Evolutionary conservation across 2,113 vertebrate species (phyloP), one percentile per base, ranked within the genome.

Genomic region (Pedionomus torquatus): DNA sequence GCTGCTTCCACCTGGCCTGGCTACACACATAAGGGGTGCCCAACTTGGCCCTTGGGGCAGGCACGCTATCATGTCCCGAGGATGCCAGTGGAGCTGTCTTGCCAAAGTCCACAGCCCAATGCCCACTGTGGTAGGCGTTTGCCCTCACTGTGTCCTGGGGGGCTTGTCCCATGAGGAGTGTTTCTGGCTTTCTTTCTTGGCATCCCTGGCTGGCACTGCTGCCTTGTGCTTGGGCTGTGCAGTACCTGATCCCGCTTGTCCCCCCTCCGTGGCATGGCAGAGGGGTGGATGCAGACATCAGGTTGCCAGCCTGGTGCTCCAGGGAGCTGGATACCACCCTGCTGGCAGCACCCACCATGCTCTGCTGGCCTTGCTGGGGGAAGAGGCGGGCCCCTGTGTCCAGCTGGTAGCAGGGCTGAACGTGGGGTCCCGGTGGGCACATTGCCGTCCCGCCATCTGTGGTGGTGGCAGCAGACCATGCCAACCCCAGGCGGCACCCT

Each of bases 401-500:
- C 17, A 31, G 43, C 31, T 2, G 2, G 23, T 31, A 20, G 25
- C 52, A 30, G 52, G 43, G 24, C 41, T 7, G 1, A 43, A 24
- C 0, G 0, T 41, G n/a, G 39, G 44, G 11, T 37, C 31, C 10
- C 10, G 12, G 21, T 31, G 12, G 80, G 26, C 18, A 4, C 17
- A 4, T 2, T 1, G 0, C 5, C 43, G 8, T 26, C 51, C 48
- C 25, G 3, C 13, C 1, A 0, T 14, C 35, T 0, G 0, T 41
- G 71, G 26, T 0, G 4, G 49, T 49, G 63, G n/a, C 58, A 51
- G 18, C 48, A 31, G 43, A n/a, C 1, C 16, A 0, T n/a, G 61
- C 41, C 48, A n/a, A 48, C 31, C 26, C 33, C 15, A 7, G 28
- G 28, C 33, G 35, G n/a, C 7, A 10, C 60, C 51, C 10, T 0